Base-by-base conservation (phyloP, 2,888 invertebrate species). In the Apamea monoglypha region DNA sequence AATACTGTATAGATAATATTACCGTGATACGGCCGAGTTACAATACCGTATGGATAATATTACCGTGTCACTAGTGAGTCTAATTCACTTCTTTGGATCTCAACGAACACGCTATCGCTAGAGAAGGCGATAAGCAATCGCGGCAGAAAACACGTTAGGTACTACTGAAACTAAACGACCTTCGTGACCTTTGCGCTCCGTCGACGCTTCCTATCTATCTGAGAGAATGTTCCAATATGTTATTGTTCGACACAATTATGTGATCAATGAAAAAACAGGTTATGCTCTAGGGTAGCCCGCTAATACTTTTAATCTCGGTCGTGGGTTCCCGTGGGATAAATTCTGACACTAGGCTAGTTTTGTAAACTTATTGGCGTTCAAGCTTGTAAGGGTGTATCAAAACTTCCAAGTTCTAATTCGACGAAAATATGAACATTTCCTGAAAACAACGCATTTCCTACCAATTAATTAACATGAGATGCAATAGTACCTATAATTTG, bases 111-210 rank as follows among this genome's bases (percentile, higher is more conserved):
- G 82, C 76, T 82, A 50, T 64, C 16, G 16, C 50, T 36, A 18
- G 16, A 29, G 32, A 82, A 36, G 29, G 40, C 50, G 69, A 81
- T 82, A 81, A 76, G 83, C 56, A 40, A 59, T 69, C 50, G 69
- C 69, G 25, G 36, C 59, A 75, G 40, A 29, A 63, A 78, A 78
- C 78, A 47, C 56, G 64, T 59, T 8, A n/a, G n/a, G n/a, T n/a
- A 36, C 44, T 74, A 56, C 67, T 67, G 21, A 67, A 73, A 78
- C 40, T 63, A 64, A 56, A 83, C 72, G 79, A 79, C 84, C 73
- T 73, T 53, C 18, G 73, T 64, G 66, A 84, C 72, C 79, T 78
- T 78, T 40, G 63, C 32, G 44, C 12, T 70, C 59, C 32, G 59
- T 50, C n/a, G 32, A 68, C 29, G 25, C 36, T 36, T 67, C n/a